Base-by-base conservation (phyloP, 1,140 invertebrate genomes). In the Heliothis virescens region DNA sequence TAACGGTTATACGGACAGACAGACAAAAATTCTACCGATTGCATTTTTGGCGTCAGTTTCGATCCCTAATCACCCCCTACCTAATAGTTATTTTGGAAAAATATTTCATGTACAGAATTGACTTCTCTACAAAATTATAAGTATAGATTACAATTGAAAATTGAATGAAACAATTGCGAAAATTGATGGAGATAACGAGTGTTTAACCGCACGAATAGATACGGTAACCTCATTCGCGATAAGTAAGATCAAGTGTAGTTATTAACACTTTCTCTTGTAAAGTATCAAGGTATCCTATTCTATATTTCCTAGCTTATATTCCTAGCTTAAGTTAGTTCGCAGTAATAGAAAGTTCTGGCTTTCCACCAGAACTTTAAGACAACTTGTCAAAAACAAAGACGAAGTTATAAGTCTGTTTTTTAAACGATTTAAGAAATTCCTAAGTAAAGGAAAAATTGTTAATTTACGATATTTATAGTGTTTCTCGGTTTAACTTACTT, bases 201-300 rank as follows among this genome's bases (percentile, higher is more conserved):
- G 34, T 41, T 41, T 41, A 41, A 71, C 67, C 67, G 67, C 67
- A 71, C 67, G 48, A 71, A 21, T 53, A 52, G 12, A 69, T 52
- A 16, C 62, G 13, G 41, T 48, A 71, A 71, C 47, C 65, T 53
- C 67, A 71, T 29, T 53, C 47, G 48, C 21, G 62, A 16, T 34
- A 63, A 53, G 15, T 52, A 29, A 71, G 48, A 71, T 71, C 48
- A 29, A 71, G 52, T 71, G 48, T 71, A 29, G 21, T 71, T 67
- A 67, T 67, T 71, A 71, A 29, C 67, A 71, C 48, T 71, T 71
- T 71, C 67, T 71, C 41, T 18, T 67, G 16, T 48, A 18, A 65
- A 48, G 62, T 65, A 47, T 65, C 62, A 18, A 69, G 18, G 62
- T 41, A 47, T 41, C 62, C 29, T 16, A 18, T 67, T 69, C 65